Conservation (phyloP, 2,888 invertebrate species). For the Eurytoma californica region DNA sequence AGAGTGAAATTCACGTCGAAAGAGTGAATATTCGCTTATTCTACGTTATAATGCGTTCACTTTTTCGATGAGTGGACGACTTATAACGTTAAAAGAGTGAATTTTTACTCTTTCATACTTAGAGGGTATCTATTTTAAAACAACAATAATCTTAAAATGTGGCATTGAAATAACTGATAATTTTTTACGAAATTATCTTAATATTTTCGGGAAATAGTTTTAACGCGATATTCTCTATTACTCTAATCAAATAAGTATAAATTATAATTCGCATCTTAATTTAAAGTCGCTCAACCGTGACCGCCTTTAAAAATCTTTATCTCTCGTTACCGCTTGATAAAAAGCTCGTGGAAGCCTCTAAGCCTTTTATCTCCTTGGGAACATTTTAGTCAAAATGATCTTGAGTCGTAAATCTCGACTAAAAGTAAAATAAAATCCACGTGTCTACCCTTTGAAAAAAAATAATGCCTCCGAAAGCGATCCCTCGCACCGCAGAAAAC, state of each 20-base stretch:
- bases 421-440: background rate
- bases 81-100: too few species aligned
- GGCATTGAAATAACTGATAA: too few species aligned
- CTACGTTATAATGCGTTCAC: too few species aligned
- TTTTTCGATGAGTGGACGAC: too few species aligned
- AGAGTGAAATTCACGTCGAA: too few species aligned
- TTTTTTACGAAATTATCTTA: too few species aligned
- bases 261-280: background rate
- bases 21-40: too few species aligned
- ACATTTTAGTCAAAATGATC: background rate
- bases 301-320: background rate
- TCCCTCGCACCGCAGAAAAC: background rate
- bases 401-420: background rate
- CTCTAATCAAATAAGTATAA: background rate
- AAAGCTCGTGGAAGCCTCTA: background rate
- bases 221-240: background rate
- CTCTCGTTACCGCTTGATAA: background rate
- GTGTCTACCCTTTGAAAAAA: background rate
- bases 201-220: too few species aligned
- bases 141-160: too few species aligned
- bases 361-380: background rate
- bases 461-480: conserved; percentile 8
- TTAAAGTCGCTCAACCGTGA: background rate
- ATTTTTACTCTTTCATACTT: too few species aligned
- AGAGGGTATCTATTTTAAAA: too few species aligned